phyloP scores from a whole-genome alignment of 2,113 vertebrate species.

The Aspiorhynchus laticeps region DNA sequence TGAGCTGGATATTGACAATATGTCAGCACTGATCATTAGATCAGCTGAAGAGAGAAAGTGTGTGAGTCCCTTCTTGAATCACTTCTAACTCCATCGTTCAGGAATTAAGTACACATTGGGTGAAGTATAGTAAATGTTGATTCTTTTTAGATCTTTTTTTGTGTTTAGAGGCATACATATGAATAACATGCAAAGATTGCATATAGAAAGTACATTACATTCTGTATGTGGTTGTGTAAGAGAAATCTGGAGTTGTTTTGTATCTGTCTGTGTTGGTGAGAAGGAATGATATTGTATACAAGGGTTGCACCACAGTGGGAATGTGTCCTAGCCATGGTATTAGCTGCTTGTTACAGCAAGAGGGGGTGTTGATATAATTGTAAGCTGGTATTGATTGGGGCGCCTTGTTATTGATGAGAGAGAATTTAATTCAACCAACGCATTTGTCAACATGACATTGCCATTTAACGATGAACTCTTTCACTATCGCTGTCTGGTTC shows the following conservation, averaged over 20 bases:
- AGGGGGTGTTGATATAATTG: constrained; percentile 75
- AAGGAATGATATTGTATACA: constrained; percentile 20
- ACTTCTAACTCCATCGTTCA: constrained; percentile 14
- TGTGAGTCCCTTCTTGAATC: constrained; percentile 23
- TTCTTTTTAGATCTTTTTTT: neutral
- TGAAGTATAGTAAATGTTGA: neutral
- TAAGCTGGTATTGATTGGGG: constrained; percentile 76
- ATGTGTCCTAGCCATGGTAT: constrained; percentile 47
- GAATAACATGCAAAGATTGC: too few relatives aligned
- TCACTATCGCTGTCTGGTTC: constrained; percentile 59
- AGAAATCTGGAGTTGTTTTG: neutral
- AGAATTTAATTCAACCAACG: constrained; percentile 81
- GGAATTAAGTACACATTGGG: neutral
- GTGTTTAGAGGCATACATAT: neutral
- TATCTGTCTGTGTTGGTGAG: constrained; percentile 30
- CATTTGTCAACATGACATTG: constrained; percentile 81
- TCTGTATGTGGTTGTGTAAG: neutral
- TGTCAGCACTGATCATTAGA: constrained; percentile 77
- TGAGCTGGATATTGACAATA: constrained; percentile 70
- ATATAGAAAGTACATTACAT: neutral
- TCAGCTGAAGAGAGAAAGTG: constrained; percentile 55
- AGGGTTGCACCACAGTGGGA: constrained; percentile 22
- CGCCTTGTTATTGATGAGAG: constrained; percentile 78
- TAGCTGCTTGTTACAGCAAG: constrained; percentile 54
- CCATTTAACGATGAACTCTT: constrained; percentile 79